Base-by-base conservation (phyloP, 2,113 vertebrate species). In the Paralichthys olivaceus region DNA sequence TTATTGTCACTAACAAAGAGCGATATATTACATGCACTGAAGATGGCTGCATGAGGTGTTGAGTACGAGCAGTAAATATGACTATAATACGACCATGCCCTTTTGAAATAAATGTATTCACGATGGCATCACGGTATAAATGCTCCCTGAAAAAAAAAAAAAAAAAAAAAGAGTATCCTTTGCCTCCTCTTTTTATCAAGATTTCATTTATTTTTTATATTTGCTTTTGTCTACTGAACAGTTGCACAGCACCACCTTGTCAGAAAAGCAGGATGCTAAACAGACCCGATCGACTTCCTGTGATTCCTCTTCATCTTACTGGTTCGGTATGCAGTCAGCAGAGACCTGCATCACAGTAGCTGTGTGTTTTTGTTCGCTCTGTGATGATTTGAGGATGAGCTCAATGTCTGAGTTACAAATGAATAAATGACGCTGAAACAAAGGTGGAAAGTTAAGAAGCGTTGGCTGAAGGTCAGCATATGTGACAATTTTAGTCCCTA, bases 1-100 rank as follows among this genome's bases (percentile, higher is more conserved):
- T 68, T 67, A 17, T 69, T 81, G 32, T 69, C 26, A 19, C 17
- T 53, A 60, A 77, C 49, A 84, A 60, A 71, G 28, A 59, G 25
- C 20, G 23, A 53, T 26, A 63, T 37, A 8, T 13, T 15, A 4
- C 23, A 58, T 40, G 13, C 62, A 28, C 57, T 71, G 43, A 70
- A 45, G 28, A 58, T 32, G 49, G 49, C 6, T 53, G 43, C 32
- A 45, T 51, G 34, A 60, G 47, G 62, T 67, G 59, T 65, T 77
- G 63, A 79, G 17, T 23, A 13, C 28, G 22, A 74, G 59, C 14
- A 14, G 74, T 49, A 77, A 72, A 56, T 72, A 61, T 61, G 45
- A 81, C 60, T 3, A 3, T 56, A 61, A 67, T 22, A 5, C 34
- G 34, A 54, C 65, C 57, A 58, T 55, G 55, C n/a, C 60, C 49